Percentiles rank a stretch among this genome's conserved stretches.
Evolutionary conservation across 2,888 invertebrate genomes (phyloP).

Genomic region (Ormyrus rosae): DNA sequence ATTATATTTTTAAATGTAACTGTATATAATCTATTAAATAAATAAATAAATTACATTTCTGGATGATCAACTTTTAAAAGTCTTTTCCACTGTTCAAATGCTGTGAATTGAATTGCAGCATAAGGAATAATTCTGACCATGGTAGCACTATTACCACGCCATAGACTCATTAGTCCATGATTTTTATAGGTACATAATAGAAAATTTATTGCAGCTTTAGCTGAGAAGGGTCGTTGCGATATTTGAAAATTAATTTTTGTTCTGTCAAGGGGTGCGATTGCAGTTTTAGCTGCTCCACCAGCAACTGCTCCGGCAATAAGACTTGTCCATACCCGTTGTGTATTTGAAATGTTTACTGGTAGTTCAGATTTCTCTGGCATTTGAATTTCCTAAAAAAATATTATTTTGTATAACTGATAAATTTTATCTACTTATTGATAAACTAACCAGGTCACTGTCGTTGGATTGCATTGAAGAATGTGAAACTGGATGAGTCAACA

Average conservation of each 20-base stretch:
- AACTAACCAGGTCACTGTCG: constrained; percentile 35
- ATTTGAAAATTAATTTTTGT: constrained; percentile 99
- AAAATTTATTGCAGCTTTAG: constrained; percentile 84
- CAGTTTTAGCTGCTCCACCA: constrained; percentile 96
- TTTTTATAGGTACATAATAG: constrained; percentile 82
- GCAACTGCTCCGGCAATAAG: constrained; percentile 94
- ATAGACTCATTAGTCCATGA: constrained; percentile 90
- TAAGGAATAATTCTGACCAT: constrained; percentile 98
- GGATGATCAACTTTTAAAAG: constrained; percentile 84
- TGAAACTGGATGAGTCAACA: constrained; percentile 7
- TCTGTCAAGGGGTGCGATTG: constrained; percentile 97
- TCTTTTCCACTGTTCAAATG: constrained; percentile 98
- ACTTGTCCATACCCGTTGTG: constrained; percentile 86
- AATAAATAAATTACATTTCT: constrained; percentile 75
- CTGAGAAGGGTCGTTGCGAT: constrained; percentile 85
- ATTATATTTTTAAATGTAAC: no score
- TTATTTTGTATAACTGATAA: background rate
- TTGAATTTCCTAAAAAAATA: constrained; percentile 31
- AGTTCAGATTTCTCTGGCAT: background rate
- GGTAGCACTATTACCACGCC: constrained; percentile 99
- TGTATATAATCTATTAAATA: constrained; percentile 2
- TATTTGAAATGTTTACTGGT: constrained; percentile 71
- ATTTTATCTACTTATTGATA: background rate
- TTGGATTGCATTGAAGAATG: background rate
- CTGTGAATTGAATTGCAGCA: constrained; percentile 97